These are phyloP conservation scores for Xenentodon cancila DNA, from an alignment of 2,797 vertebrate species.

Conservation along the genomic window DNA sequence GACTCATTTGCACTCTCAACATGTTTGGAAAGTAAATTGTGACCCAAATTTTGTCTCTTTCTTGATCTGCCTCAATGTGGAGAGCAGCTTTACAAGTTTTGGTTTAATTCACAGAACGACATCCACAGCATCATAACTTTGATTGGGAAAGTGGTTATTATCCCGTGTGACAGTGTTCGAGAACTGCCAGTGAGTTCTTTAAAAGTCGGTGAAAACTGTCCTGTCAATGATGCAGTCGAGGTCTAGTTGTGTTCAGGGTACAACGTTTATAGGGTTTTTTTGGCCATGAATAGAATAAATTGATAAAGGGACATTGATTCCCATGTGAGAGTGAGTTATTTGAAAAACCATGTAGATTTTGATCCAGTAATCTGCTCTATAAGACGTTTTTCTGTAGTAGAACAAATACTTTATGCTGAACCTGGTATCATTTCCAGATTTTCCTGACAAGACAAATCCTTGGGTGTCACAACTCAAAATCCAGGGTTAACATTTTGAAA, in stretches of 20 bases:
- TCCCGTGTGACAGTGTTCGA: neutral
- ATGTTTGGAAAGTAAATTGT: neutral
- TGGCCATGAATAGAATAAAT: neutral
- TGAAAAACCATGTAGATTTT: neutral
- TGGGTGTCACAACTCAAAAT: too few relatives aligned
- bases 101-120: neutral
- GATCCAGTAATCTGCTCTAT: neutral
- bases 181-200: neutral
- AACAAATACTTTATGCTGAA: too few relatives aligned
- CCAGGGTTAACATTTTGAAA: too few relatives aligned
- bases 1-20: neutral
- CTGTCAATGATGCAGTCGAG: neutral
- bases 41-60: conserved; percentile 1
- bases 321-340: neutral
- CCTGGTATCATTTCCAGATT: too few relatives aligned
- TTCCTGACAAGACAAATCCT: too few relatives aligned
- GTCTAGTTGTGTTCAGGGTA: rapidly evolving
- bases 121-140: too few relatives aligned
- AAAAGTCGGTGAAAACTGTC: neutral
- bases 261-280: neutral
- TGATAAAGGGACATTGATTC: too few relatives aligned
- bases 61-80: neutral
- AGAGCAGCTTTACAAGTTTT: neutral
- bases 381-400: neutral
- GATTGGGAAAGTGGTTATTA: neutral